Conservation (phyloP, 1,140 invertebrate genomes). For the Latrodectus geometricus region DNA sequence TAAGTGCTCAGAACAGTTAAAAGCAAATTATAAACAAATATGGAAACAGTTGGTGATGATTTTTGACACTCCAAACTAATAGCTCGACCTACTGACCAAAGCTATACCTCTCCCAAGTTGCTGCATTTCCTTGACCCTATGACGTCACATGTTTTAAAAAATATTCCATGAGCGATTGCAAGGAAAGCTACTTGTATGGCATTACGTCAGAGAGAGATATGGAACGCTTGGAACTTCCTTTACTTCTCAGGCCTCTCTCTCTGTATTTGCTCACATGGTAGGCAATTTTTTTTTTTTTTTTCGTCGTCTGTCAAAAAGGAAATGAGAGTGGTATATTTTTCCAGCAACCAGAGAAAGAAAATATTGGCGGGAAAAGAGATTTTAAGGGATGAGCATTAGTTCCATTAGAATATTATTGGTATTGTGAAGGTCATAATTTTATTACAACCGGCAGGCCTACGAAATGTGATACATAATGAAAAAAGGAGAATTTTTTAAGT, state of each 20-base stretch:
- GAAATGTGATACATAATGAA: too few species aligned
- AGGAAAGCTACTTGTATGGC: not conserved
- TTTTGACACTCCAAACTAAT: slow-evolving; percentile 6
- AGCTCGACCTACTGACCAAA: slow-evolving; percentile 37
- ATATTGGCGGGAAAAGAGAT: not conserved
- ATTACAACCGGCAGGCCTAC: too few species aligned
- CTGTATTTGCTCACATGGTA: slow-evolving; percentile 20
- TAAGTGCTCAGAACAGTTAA: too few species aligned
- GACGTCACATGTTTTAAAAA: slow-evolving; percentile 5
- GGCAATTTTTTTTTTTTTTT: not conserved
- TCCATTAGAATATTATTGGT: too few species aligned
- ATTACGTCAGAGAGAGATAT: slow-evolving; percentile 33
- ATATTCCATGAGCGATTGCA: not conserved
- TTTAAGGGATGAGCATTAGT: not conserved
- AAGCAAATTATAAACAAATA: not conserved
- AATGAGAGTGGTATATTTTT: slow-evolving; percentile 10
- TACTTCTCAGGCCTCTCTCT: not conserved
- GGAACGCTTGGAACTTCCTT: slow-evolving; percentile 16
- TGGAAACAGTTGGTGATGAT: not conserved
- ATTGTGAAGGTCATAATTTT: too few species aligned
- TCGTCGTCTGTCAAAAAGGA: slow-evolving; percentile 2
- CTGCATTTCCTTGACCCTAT: slow-evolving; percentile 6
- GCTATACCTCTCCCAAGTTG: not conserved
- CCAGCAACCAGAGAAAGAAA: not conserved
- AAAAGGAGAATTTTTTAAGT: too few species aligned